Evolutionary conservation across 2,797 vertebrate species (phyloP).

Genomic region (Cyclura pinguis): DNA sequence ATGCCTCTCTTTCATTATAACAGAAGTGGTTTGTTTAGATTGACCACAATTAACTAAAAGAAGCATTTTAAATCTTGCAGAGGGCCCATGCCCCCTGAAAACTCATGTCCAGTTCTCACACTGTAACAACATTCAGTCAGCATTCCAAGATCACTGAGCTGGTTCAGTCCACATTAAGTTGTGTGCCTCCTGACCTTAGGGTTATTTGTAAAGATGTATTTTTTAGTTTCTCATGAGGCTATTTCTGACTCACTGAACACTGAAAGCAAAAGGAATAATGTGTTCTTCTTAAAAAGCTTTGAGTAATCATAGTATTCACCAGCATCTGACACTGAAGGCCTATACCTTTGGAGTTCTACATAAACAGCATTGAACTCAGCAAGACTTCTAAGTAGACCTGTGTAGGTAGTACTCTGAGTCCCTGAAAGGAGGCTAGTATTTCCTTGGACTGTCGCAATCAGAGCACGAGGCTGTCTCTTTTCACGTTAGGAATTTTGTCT

Average conservation of each 20-base stretch:
- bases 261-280: background rate
- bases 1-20: background rate
- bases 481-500: background rate
- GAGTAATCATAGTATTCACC: background rate
- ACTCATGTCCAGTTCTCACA: background rate
- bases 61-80: background rate
- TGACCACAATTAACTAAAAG: background rate
- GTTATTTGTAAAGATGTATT: background rate
- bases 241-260: background rate
- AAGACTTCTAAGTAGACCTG: background rate
- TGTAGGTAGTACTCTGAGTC: background rate
- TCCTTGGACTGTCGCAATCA: background rate
- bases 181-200: too few relatives aligned
- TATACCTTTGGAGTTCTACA: too few relatives aligned
- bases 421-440: background rate
- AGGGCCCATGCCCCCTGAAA: background rate
- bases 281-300: background rate
- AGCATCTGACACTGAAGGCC: background rate
- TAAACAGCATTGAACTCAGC: background rate
- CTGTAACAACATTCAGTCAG: background rate
- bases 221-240: background rate
- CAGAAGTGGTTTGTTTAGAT: background rate
- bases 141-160: background rate
- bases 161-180: background rate
- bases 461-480: background rate